Conservation (phyloP, 2,113 vertebrate species). For the Ailurus styani region DNA sequence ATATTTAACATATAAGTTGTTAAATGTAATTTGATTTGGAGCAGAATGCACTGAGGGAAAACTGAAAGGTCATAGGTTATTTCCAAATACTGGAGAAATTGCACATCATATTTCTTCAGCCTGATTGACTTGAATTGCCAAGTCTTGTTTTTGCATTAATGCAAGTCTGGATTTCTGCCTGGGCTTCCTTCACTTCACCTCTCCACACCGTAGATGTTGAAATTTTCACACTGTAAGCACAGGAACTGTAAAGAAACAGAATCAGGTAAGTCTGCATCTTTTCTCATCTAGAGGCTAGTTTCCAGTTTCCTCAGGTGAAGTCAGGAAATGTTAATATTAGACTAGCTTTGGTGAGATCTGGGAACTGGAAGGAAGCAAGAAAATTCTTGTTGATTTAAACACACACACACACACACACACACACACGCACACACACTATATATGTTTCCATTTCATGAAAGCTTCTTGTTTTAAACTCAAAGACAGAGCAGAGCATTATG, state of each 20-base stretch:
- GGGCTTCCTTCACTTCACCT: accelerated
- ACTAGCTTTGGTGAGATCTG: not conserved
- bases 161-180: not conserved
- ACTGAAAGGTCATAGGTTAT: not conserved
- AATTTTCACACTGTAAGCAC: not conserved
- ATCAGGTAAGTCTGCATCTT: accelerated
- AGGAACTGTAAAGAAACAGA: not conserved
- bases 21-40: not conserved
- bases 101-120: not conserved
- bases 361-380: not conserved
- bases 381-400: not conserved
- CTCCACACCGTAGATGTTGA: accelerated
- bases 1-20: not conserved
- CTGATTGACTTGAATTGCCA: not conserved
- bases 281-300: not conserved
- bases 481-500: not conserved
- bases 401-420: not conserved
- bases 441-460: not conserved
- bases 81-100: not conserved
- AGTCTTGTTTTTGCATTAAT: not conserved
- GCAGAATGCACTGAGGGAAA: not conserved
- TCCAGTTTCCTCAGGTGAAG: not conserved
- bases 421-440: no score
- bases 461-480: not conserved
- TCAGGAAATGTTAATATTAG: not conserved